These are phyloP conservation scores for Cyrtonyx montezumae DNA, from an alignment of 2,113 vertebrate species.

Conservation along the genomic window DNA sequence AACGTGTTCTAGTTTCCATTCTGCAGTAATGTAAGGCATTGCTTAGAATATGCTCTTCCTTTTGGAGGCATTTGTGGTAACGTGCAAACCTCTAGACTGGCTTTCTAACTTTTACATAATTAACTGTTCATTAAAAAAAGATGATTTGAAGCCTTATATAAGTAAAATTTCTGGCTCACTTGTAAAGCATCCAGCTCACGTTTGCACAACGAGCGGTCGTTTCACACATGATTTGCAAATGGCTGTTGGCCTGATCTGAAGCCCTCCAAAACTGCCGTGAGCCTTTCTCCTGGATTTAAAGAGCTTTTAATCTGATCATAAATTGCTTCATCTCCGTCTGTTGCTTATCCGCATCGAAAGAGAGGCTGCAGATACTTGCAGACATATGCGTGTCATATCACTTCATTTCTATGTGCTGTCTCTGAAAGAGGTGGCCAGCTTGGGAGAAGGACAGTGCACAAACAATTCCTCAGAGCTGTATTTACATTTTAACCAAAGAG, in stretches of 20 bases:
- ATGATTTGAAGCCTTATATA: not conserved
- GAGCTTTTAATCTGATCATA: not conserved
- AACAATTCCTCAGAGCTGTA: not conserved
- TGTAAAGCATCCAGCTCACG: not conserved
- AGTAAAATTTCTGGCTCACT: not conserved
- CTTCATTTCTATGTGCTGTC: not conserved
- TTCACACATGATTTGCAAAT: not conserved
- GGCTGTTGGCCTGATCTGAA: not conserved
- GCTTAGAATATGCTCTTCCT: not conserved
- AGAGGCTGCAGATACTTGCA: not conserved
- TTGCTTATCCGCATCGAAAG: not conserved
- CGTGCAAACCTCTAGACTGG: not conserved
- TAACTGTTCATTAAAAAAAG: constrained; percentile 17
- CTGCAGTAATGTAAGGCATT: not conserved
- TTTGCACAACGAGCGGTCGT: accelerated
- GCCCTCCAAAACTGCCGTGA: not conserved
- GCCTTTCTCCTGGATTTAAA: not conserved
- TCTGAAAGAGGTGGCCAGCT: not conserved
- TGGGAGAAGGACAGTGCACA: not conserved
- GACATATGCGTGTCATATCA: not conserved
- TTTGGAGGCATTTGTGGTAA: not conserved
- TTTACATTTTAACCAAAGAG: not conserved
- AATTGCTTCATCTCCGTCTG: not conserved
- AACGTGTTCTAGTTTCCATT: constrained; percentile 10
- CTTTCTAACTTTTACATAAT: constrained; percentile 31